phyloP scores from a whole-genome alignment of 2,113 vertebrate genomes.

The Ceyx melanurus region DNA sequence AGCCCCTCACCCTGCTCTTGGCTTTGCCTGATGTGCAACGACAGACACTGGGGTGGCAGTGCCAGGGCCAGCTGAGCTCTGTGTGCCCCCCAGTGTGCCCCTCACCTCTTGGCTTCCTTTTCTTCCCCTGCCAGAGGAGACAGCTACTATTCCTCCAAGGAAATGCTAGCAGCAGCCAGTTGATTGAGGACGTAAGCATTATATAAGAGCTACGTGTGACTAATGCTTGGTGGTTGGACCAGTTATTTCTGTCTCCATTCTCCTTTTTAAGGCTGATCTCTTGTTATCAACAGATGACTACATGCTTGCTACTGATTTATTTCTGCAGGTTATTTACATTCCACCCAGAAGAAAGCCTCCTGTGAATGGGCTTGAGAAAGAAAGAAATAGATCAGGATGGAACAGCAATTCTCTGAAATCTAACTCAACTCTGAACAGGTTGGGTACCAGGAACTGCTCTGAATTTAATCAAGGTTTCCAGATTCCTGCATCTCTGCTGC shows the following conservation, averaged over 20 bases:
- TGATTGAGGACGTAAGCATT: slow-evolving; percentile 41
- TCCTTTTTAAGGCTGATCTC: slow-evolving; percentile 36
- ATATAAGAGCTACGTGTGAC: slow-evolving; percentile 57
- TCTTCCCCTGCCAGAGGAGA: neutral
- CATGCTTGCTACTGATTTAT: neutral
- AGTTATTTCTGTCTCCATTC: slow-evolving; percentile 65
- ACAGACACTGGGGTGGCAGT: neutral
- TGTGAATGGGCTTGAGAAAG: neutral
- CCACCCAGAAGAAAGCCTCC: neutral
- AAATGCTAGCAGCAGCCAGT: neutral
- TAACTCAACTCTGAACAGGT: neutral
- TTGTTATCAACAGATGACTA: slow-evolving; percentile 30
- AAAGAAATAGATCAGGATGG: neutral
- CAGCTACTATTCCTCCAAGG: neutral
- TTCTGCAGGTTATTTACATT: slow-evolving; percentile 21
- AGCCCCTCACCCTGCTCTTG: neutral
- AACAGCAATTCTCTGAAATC: slow-evolving; percentile 21
- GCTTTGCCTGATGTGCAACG: neutral
- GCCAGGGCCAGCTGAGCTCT: neutral
- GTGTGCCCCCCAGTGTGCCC: neutral
- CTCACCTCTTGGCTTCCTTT: neutral
- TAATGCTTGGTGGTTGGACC: slow-evolving; percentile 44
- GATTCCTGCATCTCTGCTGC: neutral
- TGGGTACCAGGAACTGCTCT: slow-evolving; percentile 29
- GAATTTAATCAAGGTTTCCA: slow-evolving; percentile 5